phyloP scores from a whole-genome alignment of 2,797 vertebrate genomes.

The Argya squamiceps region DNA sequence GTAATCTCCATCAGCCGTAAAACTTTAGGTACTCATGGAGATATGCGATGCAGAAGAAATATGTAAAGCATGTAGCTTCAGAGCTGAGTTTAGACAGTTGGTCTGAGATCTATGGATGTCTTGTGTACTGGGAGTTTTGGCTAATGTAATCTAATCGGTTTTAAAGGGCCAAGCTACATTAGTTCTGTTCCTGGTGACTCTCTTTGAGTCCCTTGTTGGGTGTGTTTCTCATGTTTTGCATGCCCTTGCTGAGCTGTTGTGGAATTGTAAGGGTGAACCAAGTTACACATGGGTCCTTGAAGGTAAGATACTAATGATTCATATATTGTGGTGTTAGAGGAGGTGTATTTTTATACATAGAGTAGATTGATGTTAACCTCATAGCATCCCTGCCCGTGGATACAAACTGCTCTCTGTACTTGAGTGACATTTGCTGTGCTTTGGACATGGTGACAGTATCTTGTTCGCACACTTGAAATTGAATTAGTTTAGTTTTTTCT shows the following conservation, averaged over 20 bases:
- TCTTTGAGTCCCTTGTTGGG: neutral
- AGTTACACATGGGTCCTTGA: neutral
- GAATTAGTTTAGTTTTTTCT: fast-evolving
- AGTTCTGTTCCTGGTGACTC: neutral
- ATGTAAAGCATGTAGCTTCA: conserved; percentile 62
- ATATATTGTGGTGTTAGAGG: neutral
- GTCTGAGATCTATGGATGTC: conserved; percentile 37
- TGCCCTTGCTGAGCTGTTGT: neutral
- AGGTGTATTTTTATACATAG: neutral
- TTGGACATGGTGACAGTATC: neutral
- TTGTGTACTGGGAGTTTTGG: conserved; percentile 33
- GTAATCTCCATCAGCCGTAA: neutral
- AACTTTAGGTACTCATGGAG: conserved; percentile 54
- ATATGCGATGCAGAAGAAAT: conserved; percentile 50
- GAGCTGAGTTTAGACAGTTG: conserved; percentile 63
- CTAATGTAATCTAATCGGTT: conserved; percentile 1
- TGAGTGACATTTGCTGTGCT: neutral
- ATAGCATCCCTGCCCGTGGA: neutral
- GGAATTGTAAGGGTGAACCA: neutral
- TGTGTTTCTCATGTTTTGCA: neutral
- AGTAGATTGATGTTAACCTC: neutral
- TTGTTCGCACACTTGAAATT: neutral
- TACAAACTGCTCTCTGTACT: neutral
- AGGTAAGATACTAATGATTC: neutral
- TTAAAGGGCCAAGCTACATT: conserved; percentile 10